phyloP scores from a whole-genome alignment of 2,797 vertebrate species.

The Gastrophryne carolinensis region DNA sequence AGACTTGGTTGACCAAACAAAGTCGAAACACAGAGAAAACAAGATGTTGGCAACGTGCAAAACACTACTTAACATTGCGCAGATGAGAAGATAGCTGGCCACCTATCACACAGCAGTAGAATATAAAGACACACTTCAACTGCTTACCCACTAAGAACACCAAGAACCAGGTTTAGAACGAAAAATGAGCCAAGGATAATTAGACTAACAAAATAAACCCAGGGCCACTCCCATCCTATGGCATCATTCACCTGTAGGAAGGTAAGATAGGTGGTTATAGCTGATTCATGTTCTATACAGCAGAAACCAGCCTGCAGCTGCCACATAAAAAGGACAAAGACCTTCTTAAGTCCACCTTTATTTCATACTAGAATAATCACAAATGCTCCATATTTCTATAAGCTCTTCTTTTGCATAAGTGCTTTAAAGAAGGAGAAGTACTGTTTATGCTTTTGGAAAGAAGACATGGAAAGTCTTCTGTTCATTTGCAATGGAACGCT shows the following conservation, averaged over 20 bases:
- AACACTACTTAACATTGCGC: constrained; percentile 49
- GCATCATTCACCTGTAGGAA: constrained; percentile 94
- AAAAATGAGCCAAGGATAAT: constrained; percentile 99
- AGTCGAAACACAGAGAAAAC: constrained; percentile 57
- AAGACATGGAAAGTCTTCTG: too few species aligned
- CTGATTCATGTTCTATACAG: constrained; percentile 67
- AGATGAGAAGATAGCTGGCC: constrained; percentile 54
- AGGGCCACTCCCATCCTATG: constrained; percentile 91
- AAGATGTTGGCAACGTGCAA: constrained; percentile 63
- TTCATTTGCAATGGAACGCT: too few species aligned
- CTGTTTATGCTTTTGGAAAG: too few species aligned
- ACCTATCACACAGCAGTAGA: constrained; percentile 63
- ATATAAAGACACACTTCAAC: constrained; percentile 67
- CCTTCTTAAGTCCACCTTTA: neutral
- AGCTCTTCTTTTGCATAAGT: too few species aligned
- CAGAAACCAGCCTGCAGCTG: constrained; percentile 72
- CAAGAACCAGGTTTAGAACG: constrained; percentile 98
- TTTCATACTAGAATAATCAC: neutral
- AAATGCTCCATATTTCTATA: neutral
- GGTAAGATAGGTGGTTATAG: constrained; percentile 73
- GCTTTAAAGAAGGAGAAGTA: too few species aligned
- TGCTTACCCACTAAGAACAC: constrained; percentile 99
- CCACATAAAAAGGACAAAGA: constrained; percentile 62
- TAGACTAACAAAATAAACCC: constrained; percentile 99
- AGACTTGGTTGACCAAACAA: constrained; percentile 64